phyloP scores from a whole-genome alignment of 2,888 invertebrate species.

The Tetranychus truncatus region DNA sequence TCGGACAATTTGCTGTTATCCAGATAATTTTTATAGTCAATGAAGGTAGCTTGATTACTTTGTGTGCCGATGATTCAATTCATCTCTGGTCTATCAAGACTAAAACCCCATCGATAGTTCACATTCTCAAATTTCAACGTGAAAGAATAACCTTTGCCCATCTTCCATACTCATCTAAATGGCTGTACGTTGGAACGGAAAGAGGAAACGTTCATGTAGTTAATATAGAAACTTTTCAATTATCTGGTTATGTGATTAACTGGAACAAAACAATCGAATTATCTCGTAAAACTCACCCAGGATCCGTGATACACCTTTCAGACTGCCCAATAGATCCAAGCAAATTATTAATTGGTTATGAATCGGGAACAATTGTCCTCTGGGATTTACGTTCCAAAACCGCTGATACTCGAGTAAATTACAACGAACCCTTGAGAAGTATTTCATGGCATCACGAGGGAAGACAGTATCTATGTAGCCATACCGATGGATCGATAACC shows the following conservation, averaged over 20 bases:
- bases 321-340: constrained; percentile 90
- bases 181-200: constrained; percentile 95
- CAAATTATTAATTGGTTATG: constrained; percentile 88
- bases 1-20: constrained; percentile 48
- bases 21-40: constrained; percentile 87
- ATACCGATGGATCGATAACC: constrained; percentile 82
- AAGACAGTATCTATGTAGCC: constrained; percentile 81
- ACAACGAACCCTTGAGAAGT: constrained; percentile 29
- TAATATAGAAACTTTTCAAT: constrained; percentile 81
- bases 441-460: constrained; percentile 87
- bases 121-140: constrained; percentile 88
- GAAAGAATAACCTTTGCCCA: constrained; percentile 85
- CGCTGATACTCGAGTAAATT: constrained; percentile 53
- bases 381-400: constrained; percentile 80
- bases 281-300: constrained; percentile 53
- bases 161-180: constrained; percentile 89
- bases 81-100: constrained; percentile 87
- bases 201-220: constrained; percentile 93
- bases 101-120: constrained; percentile 77
- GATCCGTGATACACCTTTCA: constrained; percentile 81
- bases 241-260: constrained; percentile 96
- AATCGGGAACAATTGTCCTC: constrained; percentile 75
- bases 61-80: constrained; percentile 83
- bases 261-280: constrained; percentile 99
- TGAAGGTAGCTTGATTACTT: constrained; percentile 64